Conservation (phyloP, 2,113 vertebrate species). For the Sterrhoptilus dennistouni region DNA sequence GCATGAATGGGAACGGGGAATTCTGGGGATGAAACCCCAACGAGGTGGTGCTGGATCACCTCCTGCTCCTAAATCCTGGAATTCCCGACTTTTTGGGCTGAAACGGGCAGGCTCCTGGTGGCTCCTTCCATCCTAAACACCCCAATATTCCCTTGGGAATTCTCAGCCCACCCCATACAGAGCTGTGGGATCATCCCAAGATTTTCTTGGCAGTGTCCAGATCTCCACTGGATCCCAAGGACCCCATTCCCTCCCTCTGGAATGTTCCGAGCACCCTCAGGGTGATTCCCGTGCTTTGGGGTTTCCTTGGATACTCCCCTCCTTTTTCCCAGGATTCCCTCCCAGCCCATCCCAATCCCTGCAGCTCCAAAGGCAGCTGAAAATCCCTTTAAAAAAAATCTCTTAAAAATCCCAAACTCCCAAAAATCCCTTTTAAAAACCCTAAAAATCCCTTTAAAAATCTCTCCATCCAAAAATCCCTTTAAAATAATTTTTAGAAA, state of each 20-base stretch:
- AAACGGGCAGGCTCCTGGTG: background rate
- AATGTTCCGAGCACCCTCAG: background rate
- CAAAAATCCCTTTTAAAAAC: background rate
- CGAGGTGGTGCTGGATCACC: fast-evolving
- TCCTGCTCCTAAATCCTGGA: fast-evolving
- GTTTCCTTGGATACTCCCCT: fast-evolving
- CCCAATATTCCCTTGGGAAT: background rate
- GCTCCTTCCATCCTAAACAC: background rate
- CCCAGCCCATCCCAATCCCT: background rate
- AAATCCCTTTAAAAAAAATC: background rate
- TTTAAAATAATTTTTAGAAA: background rate
- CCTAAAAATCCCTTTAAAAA: background rate
- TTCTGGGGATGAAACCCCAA: background rate
- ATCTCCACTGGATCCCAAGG: fast-evolving
- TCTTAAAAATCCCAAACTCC: background rate
- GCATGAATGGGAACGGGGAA: fast-evolving
- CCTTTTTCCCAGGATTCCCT: background rate
- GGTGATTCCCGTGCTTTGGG: background rate
- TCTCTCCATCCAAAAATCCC: background rate
- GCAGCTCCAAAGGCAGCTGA: background rate
- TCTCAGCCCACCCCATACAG: fast-evolving
- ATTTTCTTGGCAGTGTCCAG: no score
- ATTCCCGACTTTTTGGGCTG: background rate
- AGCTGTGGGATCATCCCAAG: background rate
- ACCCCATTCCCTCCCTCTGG: background rate